Percentiles rank a stretch among this genome's conserved stretches.
phyloP scores from a whole-genome alignment of 2,797 vertebrate genomes.

The Dendrocincla tyrannina region DNA sequence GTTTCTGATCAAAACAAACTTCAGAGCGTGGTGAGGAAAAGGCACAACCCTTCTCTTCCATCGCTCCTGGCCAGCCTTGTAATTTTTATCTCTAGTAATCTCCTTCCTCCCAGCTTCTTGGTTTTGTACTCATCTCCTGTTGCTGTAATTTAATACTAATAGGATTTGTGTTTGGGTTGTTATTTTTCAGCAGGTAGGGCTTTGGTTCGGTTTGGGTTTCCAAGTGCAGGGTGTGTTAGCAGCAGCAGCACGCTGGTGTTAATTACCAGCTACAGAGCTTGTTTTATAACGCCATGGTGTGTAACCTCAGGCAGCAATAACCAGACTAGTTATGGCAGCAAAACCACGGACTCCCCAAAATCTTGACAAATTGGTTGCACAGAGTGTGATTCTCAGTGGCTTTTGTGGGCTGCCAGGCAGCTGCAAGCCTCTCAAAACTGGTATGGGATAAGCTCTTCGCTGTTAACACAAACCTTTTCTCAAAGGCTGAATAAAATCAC shows the following conservation, averaged over 20 bases:
- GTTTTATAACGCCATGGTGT: fast-evolving
- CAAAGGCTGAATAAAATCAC: neutral
- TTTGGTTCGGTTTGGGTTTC: neutral
- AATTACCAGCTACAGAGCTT: neutral
- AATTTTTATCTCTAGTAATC: neutral
- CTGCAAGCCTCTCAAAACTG: neutral
- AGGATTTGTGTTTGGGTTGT: neutral
- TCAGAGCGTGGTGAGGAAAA: fast-evolving
- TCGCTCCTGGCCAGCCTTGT: neutral
- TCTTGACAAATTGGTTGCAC: neutral
- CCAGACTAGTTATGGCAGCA: neutral
- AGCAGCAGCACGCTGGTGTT: neutral
- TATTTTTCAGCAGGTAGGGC: neutral
- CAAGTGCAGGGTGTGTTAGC: neutral
- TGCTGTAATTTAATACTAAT: neutral
- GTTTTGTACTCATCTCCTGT: neutral
- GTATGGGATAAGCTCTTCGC: fast-evolving
- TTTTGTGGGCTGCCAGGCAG: neutral
- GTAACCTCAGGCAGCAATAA: neutral
- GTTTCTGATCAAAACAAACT: neutral
- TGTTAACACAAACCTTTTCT: neutral
- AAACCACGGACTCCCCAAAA: neutral
- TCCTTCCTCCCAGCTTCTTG: neutral
- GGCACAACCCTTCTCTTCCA: neutral
- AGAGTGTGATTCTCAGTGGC: neutral